Conservation (phyloP, 2,797 vertebrate genomes). For the Fistularia commersonii region DNA sequence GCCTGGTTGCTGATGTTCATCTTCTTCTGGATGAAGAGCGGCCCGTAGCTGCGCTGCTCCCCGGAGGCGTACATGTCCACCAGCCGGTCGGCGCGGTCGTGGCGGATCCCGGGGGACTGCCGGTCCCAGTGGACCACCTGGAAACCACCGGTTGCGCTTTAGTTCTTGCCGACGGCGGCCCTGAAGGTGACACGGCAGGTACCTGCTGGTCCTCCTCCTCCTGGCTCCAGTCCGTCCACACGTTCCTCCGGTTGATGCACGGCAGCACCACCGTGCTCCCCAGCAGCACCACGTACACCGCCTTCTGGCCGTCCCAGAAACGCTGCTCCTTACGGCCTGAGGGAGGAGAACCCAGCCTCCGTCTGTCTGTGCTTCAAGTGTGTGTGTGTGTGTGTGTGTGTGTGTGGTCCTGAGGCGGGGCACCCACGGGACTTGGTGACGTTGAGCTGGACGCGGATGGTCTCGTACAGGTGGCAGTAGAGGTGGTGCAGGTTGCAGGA, state of each 20-base stretch:
- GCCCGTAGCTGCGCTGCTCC: constrained; percentile 86
- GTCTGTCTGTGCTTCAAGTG: not conserved
- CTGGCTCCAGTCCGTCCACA: constrained; percentile 87
- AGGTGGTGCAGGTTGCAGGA: constrained; percentile 94
- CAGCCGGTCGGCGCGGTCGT: constrained; percentile 88
- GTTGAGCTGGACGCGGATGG: constrained; percentile 81
- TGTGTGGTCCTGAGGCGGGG: not conserved
- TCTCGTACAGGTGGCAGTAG: constrained; percentile 91
- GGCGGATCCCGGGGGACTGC: constrained; percentile 82
- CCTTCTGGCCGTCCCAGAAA: constrained; percentile 91
- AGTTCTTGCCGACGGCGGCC: not conserved
- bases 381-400: not conserved
- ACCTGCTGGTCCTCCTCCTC: constrained; percentile 87
- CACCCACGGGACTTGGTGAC: constrained; percentile 82
- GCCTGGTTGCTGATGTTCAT: constrained; percentile 84
- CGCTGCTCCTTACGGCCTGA: constrained; percentile 74
- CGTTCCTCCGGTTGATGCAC: constrained; percentile 80
- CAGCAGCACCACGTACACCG: constrained; percentile 74
- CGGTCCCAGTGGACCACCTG: constrained; percentile 94
- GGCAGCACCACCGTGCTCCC: constrained; percentile 80
- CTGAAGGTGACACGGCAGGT: not conserved
- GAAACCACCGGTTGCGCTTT: constrained; percentile 69
- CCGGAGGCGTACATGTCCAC: constrained; percentile 94
- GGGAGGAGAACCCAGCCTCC: not conserved
- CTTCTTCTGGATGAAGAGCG: constrained; percentile 82